Evolutionary conservation across 1,140 invertebrate genomes (phyloP).

Genomic region (Bombus breviceps): DNA sequence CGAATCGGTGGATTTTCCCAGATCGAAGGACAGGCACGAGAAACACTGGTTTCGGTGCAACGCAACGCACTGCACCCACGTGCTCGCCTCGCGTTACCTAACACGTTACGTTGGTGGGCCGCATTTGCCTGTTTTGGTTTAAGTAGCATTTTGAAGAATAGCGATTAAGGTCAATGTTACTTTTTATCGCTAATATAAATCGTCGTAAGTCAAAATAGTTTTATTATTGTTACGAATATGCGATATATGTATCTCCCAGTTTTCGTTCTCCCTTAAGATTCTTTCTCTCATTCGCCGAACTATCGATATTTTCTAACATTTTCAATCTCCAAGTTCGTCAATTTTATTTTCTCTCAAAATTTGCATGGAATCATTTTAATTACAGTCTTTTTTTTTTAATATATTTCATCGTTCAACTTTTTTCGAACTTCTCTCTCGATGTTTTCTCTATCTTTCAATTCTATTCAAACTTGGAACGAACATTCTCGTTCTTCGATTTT

Average conservation of each 20-base stretch:
- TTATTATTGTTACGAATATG: not conserved
- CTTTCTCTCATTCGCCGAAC: too few species aligned
- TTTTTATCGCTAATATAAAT: not conserved
- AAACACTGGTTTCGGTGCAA: not conserved
- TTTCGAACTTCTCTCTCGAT: not conserved
- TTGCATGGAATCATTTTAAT: too few species aligned
- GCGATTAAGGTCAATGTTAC: not conserved
- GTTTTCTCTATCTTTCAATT: not conserved
- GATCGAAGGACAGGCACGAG: slow-evolving; percentile 49
- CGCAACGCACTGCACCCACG: slow-evolving; percentile 17
- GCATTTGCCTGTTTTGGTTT: not conserved
- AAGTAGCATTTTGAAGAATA: not conserved
- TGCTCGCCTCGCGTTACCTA: not conserved
- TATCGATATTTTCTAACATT: too few species aligned
- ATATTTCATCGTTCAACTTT: not conserved
- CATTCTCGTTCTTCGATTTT: not conserved
- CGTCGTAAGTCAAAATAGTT: not conserved
- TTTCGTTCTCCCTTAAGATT: not conserved
- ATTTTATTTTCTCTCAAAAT: not conserved
- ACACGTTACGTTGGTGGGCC: not conserved
- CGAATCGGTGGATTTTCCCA: slow-evolving; percentile 55
- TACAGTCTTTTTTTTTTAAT: too few species aligned
- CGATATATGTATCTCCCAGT: fast-evolving
- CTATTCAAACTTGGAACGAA: not conserved
- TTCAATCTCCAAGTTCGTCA: not conserved